Conservation (phyloP, 2,113 vertebrate species). For the Aegithalos caudatus region DNA sequence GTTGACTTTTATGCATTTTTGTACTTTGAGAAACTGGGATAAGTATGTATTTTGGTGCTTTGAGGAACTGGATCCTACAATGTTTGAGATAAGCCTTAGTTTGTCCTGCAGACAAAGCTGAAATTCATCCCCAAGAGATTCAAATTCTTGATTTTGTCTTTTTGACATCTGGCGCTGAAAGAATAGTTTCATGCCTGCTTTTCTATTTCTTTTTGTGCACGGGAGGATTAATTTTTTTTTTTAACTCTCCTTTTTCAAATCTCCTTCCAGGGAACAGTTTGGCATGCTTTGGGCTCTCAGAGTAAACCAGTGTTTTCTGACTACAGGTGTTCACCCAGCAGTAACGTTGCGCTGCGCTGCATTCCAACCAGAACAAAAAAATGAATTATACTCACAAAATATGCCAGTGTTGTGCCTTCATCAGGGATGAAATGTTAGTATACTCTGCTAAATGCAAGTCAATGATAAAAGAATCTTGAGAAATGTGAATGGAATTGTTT, state of each 20-base stretch:
- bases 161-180: neutral
- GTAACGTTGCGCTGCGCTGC: neutral
- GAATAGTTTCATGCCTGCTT: conserved; percentile 4
- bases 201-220: neutral
- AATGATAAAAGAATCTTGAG: conserved; percentile 43
- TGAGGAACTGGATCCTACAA: neutral
- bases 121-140: conserved; percentile 9
- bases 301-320: conserved; percentile 20
- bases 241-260: conserved; percentile 8
- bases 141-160: conserved; percentile 25
- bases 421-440: conserved; percentile 16
- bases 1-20: neutral
- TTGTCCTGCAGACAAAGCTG: conserved; percentile 17
- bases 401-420: neutral
- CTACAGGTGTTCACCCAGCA: conserved; percentile 57
- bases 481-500: conserved; percentile 42
- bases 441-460: conserved; percentile 38
- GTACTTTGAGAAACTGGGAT: neutral
- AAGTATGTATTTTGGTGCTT: neutral
- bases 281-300: neutral
- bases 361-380: conserved; percentile 51
- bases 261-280: conserved; percentile 1
- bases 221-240: neutral
- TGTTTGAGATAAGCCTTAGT: neutral
- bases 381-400: conserved; percentile 46